phyloP scores from a whole-genome alignment of 2,888 invertebrate genomes.

The Palloptera scutellata region DNA sequence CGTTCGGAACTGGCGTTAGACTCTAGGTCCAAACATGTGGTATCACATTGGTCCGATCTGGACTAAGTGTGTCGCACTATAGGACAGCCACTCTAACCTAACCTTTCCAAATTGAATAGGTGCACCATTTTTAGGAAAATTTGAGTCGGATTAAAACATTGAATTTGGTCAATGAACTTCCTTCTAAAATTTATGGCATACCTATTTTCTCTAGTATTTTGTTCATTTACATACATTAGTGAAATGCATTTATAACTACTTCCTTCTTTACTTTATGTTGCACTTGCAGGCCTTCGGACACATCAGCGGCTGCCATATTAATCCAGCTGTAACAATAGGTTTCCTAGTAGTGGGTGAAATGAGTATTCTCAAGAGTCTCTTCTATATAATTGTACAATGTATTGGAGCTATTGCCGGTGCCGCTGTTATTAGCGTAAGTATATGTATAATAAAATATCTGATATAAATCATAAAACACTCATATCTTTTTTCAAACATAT shows the following conservation, averaged over 20 bases:
- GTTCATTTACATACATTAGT: neutral
- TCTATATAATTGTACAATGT: constrained; percentile 84
- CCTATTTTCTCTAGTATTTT: neutral
- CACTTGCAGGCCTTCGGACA: constrained; percentile 78
- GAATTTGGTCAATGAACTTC: no score
- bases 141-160: no score
- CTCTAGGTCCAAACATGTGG: no score
- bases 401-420: constrained; percentile 84
- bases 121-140: no score
- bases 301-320: constrained; percentile 90
- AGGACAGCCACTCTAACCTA: no score
- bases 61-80: no score
- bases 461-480: neutral
- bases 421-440: constrained; percentile 74
- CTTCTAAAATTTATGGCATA: neutral
- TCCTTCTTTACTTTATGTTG: constrained; percentile 22
- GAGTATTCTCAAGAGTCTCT: constrained; percentile 77
- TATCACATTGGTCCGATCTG: no score
- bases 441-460: neutral
- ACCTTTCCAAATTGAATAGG: no score
- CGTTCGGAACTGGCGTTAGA: no score
- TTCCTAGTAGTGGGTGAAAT: constrained; percentile 84
- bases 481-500: neutral
- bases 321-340: constrained; percentile 89
- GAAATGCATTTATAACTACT: constrained; percentile 5